Evolutionary conservation across 2,113 vertebrate species (phyloP).

Genomic region (Myodes glareolus): DNA sequence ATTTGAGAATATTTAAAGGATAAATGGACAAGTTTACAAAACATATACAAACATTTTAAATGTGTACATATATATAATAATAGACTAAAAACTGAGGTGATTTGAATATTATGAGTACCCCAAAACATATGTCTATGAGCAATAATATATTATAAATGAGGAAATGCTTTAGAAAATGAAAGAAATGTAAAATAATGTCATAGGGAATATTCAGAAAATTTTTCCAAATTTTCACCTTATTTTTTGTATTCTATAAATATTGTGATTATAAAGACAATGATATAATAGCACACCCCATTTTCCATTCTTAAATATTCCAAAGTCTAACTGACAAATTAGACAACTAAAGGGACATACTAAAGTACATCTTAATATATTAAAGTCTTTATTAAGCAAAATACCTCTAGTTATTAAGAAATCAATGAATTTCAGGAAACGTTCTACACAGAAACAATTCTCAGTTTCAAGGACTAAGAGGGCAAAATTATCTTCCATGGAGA

Average conservation of each 20-base stretch:
- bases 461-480: background rate
- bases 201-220: background rate
- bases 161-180: background rate
- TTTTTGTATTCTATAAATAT: background rate
- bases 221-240: background rate
- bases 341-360: background rate
- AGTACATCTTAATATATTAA: background rate
- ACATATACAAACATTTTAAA: background rate
- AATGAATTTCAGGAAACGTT: background rate
- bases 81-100: background rate
- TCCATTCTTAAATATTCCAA: background rate
- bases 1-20: background rate
- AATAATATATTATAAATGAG: background rate
- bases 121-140: background rate
- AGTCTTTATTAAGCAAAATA: background rate
- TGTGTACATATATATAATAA: background rate
- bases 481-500: background rate
- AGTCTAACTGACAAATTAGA: background rate
- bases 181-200: background rate
- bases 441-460: background rate
- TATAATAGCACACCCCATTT: background rate
- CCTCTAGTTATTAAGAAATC: background rate
- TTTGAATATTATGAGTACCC: background rate
- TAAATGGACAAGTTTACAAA: background rate
- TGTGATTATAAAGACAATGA: background rate